Conservation (phyloP, 2,888 invertebrate genomes). For the Drosophila nr. perissopoda region DNA sequence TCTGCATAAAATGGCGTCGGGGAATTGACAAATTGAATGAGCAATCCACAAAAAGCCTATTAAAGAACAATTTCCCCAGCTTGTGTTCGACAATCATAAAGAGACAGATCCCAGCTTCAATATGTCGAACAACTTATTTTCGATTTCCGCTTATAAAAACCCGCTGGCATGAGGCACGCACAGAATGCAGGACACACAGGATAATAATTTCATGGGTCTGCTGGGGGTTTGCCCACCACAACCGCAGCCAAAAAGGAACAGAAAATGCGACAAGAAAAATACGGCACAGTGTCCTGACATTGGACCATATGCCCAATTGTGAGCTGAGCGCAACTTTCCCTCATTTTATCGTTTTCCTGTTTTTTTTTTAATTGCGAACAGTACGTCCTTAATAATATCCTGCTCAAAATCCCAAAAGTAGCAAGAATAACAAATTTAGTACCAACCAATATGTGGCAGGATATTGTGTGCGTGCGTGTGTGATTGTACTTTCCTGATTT, state of each 20-base stretch:
- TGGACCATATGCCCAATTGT: conserved; percentile 71
- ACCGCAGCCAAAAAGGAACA: conserved; percentile 14
- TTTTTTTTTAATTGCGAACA: conserved; percentile 66
- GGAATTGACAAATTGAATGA: conserved; percentile 44
- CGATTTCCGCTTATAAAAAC: conserved; percentile 66
- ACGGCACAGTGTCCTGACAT: conserved; percentile 28
- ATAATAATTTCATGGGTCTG: conserved; percentile 24
- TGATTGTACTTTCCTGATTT: conserved; percentile 44
- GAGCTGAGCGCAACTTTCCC: conserved; percentile 47
- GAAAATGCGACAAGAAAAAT: conserved; percentile 10
- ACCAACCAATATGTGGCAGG: conserved; percentile 39
- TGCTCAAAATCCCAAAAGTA: conserved; percentile 17
- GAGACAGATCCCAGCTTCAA: conserved; percentile 48
- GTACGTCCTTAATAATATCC: conserved; percentile 65
- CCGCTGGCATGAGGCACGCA: conserved; percentile 25
- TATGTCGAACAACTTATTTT: conserved; percentile 71
- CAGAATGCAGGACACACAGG: conserved; percentile 25
- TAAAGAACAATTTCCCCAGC: conserved; percentile 61
- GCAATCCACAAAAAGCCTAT: conserved; percentile 42
- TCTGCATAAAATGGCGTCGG: conserved; percentile 46
- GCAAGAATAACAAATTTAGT: conserved; percentile 6
- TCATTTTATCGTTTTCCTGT: conserved; percentile 13
- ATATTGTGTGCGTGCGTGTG: conserved; percentile 15
- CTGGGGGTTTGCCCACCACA: background rate
- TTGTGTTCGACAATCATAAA: conserved; percentile 16